A percentile compares a stretch with the other conserved stretches of the same genome.
Conservation (phyloP, 2,113 vertebrate genomes). For the Ceratotherium simum region DNA sequence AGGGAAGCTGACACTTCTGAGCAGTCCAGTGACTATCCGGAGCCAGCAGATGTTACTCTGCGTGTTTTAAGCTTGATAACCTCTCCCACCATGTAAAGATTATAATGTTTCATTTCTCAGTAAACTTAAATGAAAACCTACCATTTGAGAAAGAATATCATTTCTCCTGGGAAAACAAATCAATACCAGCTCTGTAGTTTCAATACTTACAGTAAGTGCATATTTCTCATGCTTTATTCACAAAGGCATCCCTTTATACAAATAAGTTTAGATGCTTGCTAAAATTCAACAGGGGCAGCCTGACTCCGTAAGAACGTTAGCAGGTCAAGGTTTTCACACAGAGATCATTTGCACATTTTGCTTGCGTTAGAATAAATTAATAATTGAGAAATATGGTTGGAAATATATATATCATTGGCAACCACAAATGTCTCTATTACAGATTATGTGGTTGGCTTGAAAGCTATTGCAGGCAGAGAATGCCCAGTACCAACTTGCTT, state of each 20-base stretch:
- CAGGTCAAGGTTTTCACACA: slow-evolving; percentile 70
- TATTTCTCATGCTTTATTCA: slow-evolving; percentile 65
- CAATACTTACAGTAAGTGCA: slow-evolving; percentile 10
- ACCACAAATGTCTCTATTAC: slow-evolving; percentile 73
- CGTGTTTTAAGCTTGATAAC: slow-evolving; percentile 29
- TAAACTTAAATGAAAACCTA: slow-evolving; percentile 58
- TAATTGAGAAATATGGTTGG: slow-evolving; percentile 74
- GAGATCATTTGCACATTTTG: slow-evolving; percentile 73
- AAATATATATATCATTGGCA: slow-evolving; percentile 54
- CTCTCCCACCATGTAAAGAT: slow-evolving; percentile 62
- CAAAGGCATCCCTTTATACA: slow-evolving; percentile 44
- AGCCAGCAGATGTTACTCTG: slow-evolving; percentile 39
- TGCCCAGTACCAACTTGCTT: slow-evolving; percentile 51
- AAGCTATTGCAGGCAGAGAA: slow-evolving; percentile 63
- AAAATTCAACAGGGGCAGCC: slow-evolving; percentile 49
- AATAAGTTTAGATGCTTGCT: slow-evolving; percentile 33
- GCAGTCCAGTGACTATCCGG: neutral
- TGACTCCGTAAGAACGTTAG: neutral
- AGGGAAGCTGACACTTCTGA: slow-evolving; percentile 26
- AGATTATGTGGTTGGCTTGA: slow-evolving; percentile 55
- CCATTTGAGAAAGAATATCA: slow-evolving; percentile 54
- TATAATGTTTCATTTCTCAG: slow-evolving; percentile 63
- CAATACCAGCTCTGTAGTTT: slow-evolving; percentile 69
- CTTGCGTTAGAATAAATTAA: slow-evolving; percentile 72
- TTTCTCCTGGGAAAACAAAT: slow-evolving; percentile 46